Evolutionary conservation across 2,888 invertebrate genomes (phyloP).

Genomic region (Pediacus dermestoides): DNA sequence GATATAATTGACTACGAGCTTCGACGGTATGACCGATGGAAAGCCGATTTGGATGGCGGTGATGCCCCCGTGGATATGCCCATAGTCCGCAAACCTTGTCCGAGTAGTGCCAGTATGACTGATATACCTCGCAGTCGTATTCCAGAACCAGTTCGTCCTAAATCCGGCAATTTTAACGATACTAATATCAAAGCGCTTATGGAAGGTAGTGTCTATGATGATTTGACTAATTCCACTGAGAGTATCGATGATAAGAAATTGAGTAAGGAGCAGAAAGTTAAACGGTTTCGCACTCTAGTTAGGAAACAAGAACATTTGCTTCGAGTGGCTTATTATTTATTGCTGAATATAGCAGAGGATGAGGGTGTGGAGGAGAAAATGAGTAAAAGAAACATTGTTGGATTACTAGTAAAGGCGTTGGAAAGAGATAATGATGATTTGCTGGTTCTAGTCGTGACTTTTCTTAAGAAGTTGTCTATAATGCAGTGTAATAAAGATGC

Average conservation of each 20-base stretch:
- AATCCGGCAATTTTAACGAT: constrained; percentile 66
- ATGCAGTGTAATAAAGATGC: constrained; percentile 92
- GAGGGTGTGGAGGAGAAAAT: constrained; percentile 95
- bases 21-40: constrained; percentile 90
- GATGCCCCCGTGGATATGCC: constrained; percentile 48
- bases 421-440: constrained; percentile 89
- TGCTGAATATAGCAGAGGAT: constrained; percentile 94
- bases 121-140: constrained; percentile 65
- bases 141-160: constrained; percentile 71
- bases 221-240: constrained; percentile 47
- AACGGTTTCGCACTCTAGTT: constrained; percentile 82
- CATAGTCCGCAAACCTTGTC: constrained; percentile 42
- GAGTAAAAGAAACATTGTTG: constrained; percentile 88
- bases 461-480: constrained; percentile 91
- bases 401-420: constrained; percentile 80
- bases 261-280: constrained; percentile 50
- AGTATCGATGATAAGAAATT: constrained; percentile 47
- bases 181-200: constrained; percentile 56
- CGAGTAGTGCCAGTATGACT: constrained; percentile 51
- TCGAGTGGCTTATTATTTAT: constrained; percentile 85
- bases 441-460: constrained; percentile 84
- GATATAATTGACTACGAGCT: constrained; percentile 94
- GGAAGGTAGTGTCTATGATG: constrained; percentile 68
- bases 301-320: constrained; percentile 92
- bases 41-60: constrained; percentile 64